Conservation (phyloP, 2,797 vertebrate species). For the Scarus forsteni region DNA sequence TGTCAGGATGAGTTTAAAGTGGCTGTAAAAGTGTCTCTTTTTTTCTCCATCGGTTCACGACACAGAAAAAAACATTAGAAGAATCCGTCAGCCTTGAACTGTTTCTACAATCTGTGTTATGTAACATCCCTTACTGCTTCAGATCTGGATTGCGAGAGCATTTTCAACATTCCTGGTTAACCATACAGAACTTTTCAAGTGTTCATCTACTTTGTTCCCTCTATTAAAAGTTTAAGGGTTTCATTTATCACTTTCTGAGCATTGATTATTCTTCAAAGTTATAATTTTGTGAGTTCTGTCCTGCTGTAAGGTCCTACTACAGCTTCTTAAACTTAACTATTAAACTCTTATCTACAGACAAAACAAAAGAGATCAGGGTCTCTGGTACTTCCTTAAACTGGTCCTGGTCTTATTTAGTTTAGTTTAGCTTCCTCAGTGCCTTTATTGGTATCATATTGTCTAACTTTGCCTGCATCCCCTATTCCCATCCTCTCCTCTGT, state of each 20-base stretch:
- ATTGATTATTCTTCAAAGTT: neutral
- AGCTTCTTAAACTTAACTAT: no score
- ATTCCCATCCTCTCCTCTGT: no score
- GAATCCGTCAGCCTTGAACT: neutral
- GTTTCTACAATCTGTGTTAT: neutral
- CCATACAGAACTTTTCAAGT: neutral
- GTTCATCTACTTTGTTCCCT: slow-evolving; percentile 2
- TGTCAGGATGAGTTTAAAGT: slow-evolving; percentile 3
- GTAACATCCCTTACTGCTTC: slow-evolving; percentile 1
- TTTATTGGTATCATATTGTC: no score
- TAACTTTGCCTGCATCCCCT: no score
- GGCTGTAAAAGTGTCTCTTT: slow-evolving; percentile 13
- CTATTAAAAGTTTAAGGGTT: neutral
- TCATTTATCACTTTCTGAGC: neutral
- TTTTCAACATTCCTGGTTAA: neutral
- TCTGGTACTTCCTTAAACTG: no score
- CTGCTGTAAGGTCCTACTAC: no score
- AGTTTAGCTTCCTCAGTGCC: no score
- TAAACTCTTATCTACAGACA: no score
- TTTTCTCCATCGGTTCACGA: neutral
- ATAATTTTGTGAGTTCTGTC: neutral
- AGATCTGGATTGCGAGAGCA: slow-evolving; percentile 2
- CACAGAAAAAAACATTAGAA: neutral
- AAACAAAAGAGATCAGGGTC: no score
- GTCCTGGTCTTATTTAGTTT: no score